phyloP scores from a whole-genome alignment of 2,888 invertebrate species.

The Plebejus argus region DNA sequence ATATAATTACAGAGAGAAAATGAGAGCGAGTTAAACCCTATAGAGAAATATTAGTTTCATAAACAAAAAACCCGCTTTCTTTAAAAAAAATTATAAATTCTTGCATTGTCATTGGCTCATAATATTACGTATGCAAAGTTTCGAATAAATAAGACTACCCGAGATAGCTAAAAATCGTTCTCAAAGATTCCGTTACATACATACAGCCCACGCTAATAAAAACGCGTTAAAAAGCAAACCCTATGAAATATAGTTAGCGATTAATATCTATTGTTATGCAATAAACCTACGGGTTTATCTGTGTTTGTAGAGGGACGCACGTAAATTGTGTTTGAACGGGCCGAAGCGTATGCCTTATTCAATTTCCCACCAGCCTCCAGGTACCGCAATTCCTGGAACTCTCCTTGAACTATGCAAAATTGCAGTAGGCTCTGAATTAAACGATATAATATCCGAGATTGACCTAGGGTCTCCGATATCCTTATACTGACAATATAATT shows the following conservation, averaged over 20 bases:
- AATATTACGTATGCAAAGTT: too few species aligned
- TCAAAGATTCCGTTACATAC: too few species aligned
- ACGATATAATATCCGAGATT: neutral
- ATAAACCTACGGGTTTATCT: neutral
- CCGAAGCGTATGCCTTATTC: neutral
- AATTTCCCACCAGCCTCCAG: neutral
- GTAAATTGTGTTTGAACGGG: slow-evolving; percentile 12
- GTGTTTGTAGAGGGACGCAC: neutral
- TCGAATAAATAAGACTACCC: too few species aligned
- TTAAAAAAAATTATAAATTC: too few species aligned
- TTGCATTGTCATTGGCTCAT: too few species aligned
- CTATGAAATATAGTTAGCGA: neutral
- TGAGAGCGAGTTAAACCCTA: too few species aligned
- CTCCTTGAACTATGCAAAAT: slow-evolving; percentile 3
- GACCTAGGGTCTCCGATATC: neutral
- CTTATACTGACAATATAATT: too few species aligned
- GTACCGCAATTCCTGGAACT: neutral
- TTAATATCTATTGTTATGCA: neutral
- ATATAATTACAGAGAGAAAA: too few species aligned
- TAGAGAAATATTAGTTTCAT: too few species aligned
- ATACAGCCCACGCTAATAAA: too few species aligned
- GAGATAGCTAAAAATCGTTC: too few species aligned
- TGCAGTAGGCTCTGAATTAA: neutral
- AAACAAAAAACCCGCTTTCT: neutral
- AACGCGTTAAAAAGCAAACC: neutral